Evolutionary conservation across 2,113 vertebrate species (phyloP).

Genomic region (Equus quagga): DNA sequence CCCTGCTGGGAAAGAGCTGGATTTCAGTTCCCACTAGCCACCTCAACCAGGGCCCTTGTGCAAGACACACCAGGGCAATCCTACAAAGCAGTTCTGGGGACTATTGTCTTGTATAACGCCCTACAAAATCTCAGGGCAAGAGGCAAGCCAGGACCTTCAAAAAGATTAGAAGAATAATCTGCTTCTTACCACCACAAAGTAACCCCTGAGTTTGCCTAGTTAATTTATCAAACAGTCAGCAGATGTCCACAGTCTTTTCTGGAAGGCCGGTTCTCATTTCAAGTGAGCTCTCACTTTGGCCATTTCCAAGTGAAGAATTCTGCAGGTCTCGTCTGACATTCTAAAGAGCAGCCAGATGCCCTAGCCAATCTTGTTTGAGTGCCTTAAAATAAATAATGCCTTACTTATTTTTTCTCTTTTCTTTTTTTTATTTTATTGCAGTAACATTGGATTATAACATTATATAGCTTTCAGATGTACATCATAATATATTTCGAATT

Average conservation of each 20-base stretch:
- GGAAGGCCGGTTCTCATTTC: background rate
- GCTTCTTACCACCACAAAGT: background rate
- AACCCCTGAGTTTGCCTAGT: background rate
- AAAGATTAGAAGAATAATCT: background rate
- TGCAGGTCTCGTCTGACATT: background rate
- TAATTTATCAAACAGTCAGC: background rate
- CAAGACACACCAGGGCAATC: background rate
- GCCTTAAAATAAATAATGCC: slow-evolving; percentile 65
- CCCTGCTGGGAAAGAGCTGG: background rate
- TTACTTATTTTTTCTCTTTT: background rate
- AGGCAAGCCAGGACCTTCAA: background rate
- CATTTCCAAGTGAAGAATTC: background rate
- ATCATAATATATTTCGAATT: too few species aligned
- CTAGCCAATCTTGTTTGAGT: background rate
- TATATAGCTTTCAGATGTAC: too few species aligned
- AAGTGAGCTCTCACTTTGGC: background rate
- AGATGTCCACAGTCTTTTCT: background rate
- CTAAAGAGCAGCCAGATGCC: background rate
- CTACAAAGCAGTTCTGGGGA: background rate
- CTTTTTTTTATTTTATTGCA: too few species aligned
- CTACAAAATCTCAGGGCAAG: background rate
- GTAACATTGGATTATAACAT: too few species aligned
- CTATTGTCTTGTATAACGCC: background rate
- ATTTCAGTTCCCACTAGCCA: background rate
- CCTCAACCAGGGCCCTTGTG: background rate